Conservation (phyloP, 2,888 invertebrate genomes). For the Drosophila anomelani region DNA sequence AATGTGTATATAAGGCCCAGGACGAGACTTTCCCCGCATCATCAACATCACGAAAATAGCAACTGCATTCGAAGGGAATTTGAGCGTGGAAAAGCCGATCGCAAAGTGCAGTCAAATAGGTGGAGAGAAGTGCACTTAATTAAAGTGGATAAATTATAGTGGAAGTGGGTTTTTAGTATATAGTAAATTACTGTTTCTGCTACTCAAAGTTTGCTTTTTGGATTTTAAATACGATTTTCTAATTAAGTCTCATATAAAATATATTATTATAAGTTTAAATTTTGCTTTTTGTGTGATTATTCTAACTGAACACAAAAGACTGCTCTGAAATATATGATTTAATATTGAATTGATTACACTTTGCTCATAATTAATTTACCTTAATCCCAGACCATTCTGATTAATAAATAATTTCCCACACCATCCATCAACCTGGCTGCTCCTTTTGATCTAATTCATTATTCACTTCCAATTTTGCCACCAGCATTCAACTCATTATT, state of each 20-base stretch:
- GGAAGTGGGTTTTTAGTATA: background rate
- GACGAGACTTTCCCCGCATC: slow-evolving; percentile 28
- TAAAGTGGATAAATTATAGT: background rate
- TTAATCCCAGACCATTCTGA: background rate
- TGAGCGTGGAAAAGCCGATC: slow-evolving; percentile 15
- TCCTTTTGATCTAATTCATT: slow-evolving; percentile 33
- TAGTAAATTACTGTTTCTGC: background rate
- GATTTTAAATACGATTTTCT: background rate
- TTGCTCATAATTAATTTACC: background rate
- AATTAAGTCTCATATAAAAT: background rate
- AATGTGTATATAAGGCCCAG: slow-evolving; percentile 49
- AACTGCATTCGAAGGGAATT: slow-evolving; percentile 2
- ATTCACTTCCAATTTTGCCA: slow-evolving; percentile 24
- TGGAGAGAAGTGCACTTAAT: slow-evolving; percentile 7
- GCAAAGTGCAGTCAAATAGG: slow-evolving; percentile 11
- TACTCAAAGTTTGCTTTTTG: background rate
- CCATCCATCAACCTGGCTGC: slow-evolving; percentile 5
- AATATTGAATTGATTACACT: background rate
- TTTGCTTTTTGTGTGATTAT: background rate
- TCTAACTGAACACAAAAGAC: too few relatives aligned
- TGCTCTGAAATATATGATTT: background rate
- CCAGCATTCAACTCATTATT: slow-evolving; percentile 23
- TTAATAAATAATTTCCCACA: slow-evolving; percentile 20
- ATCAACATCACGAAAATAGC: slow-evolving; percentile 15
- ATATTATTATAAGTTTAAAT: background rate